Percentiles rank a stretch among this genome's conserved stretches.
phyloP scores from a whole-genome alignment of 2,797 vertebrate species.

The Acridotheres tristis region DNA sequence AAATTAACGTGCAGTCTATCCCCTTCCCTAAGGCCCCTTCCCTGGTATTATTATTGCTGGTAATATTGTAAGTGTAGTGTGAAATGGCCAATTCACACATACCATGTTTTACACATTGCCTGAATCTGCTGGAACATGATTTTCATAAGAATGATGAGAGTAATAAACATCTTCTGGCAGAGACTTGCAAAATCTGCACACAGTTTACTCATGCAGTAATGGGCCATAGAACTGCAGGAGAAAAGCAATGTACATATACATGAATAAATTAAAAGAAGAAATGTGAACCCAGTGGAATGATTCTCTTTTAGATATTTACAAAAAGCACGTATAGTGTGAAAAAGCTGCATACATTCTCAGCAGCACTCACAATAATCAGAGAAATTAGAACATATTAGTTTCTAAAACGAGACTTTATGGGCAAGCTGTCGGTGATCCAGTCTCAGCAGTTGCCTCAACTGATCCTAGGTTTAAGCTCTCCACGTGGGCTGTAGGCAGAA shows the following conservation, averaged over 20 bases:
- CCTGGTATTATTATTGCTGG: slow-evolving; percentile 70
- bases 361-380: slow-evolving; percentile 17
- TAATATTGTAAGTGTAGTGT: slow-evolving; percentile 73
- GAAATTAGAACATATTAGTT: neutral
- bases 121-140: slow-evolving; percentile 80
- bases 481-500: neutral
- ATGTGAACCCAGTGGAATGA: slow-evolving; percentile 43
- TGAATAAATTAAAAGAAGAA: slow-evolving; percentile 78
- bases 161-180: slow-evolving; percentile 82
- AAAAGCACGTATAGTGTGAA: neutral
- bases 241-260: slow-evolving; percentile 70
- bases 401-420: neutral
- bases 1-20: slow-evolving; percentile 60
- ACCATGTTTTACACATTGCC: slow-evolving; percentile 68
- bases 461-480: neutral
- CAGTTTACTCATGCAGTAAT: slow-evolving; percentile 79
- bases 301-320: slow-evolving; percentile 31
- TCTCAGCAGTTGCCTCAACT: neutral
- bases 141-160: slow-evolving; percentile 79
- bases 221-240: slow-evolving; percentile 79
- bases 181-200: slow-evolving; percentile 78
- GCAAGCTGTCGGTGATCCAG: neutral
- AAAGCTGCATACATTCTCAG: neutral
- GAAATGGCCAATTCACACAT: slow-evolving; percentile 79
- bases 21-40: slow-evolving; percentile 66